Evolutionary conservation across 2,113 vertebrate species (phyloP).

Genomic region (Mohoua ochrocephala): DNA sequence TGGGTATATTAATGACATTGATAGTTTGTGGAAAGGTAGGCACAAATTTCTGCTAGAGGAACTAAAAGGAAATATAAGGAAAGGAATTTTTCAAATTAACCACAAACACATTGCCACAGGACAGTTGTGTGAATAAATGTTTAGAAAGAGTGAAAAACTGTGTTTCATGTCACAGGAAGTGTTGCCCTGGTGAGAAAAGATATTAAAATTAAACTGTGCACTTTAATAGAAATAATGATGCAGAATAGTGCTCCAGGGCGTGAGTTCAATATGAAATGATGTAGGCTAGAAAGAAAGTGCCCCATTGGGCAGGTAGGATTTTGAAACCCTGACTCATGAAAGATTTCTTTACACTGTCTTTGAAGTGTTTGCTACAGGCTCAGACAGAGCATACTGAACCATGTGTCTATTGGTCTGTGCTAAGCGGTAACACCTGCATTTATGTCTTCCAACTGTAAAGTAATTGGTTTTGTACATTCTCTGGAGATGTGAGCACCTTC

Average conservation of each 20-base stretch:
- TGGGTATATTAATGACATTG: neutral
- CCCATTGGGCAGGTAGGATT: neutral
- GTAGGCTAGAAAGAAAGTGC: neutral
- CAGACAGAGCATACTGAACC: neutral
- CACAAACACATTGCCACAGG: neutral
- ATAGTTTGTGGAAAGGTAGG: neutral
- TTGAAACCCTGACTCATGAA: neutral
- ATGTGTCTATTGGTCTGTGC: neutral
- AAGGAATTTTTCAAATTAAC: neutral
- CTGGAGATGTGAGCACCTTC: neutral
- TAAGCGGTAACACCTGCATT: neutral
- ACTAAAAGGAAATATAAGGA: neutral
- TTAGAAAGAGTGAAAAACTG: neutral
- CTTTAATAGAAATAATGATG: neutral
- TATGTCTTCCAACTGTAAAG: neutral
- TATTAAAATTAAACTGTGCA: neutral
- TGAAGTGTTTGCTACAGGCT: neutral
- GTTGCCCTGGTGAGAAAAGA: neutral
- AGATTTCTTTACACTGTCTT: neutral
- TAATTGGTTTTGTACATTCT: neutral
- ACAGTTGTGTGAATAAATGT: neutral
- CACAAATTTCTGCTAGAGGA: neutral
- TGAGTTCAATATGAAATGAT: neutral
- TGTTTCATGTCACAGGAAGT: neutral
- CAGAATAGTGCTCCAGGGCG: neutral